These are phyloP conservation scores for Acrocephalus scirpaceus DNA, from an alignment of 2,797 vertebrate genomes.

Conservation along the genomic window DNA sequence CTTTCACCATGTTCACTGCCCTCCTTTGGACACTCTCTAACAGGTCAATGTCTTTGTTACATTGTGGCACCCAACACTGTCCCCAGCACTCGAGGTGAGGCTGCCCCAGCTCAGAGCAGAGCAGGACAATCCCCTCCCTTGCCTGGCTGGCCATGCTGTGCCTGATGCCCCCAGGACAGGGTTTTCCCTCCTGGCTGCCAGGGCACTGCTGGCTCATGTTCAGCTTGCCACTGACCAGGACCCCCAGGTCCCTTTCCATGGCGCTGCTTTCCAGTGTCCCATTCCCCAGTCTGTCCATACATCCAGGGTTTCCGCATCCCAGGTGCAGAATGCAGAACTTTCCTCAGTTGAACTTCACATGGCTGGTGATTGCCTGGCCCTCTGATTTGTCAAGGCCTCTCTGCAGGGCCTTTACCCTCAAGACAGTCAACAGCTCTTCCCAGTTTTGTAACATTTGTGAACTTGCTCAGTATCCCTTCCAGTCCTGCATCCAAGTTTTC, in stretches of 20 bases:
- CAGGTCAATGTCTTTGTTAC: neutral
- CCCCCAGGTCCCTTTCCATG: neutral
- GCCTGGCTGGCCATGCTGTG: accelerated
- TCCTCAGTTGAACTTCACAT: neutral
- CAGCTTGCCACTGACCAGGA: accelerated
- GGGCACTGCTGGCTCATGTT: neutral
- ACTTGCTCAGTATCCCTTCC: neutral
- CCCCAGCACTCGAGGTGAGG: accelerated
- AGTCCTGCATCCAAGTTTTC: neutral
- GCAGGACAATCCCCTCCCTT: neutral
- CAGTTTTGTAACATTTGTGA: accelerated
- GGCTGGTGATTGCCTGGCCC: neutral
- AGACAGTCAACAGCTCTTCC: neutral
- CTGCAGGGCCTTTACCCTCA: neutral
- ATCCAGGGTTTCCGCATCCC: neutral
- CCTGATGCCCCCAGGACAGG: neutral
- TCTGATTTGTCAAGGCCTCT: neutral
- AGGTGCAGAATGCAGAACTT: neutral
- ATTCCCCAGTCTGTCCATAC: neutral
- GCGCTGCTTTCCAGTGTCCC: accelerated
- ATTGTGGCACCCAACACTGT: neutral
- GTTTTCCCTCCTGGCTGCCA: neutral
- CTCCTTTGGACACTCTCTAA: neutral
- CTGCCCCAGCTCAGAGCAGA: accelerated
- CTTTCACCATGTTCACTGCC: neutral